phyloP scores from a whole-genome alignment of 2,113 vertebrate genomes.

The Callospermophilus lateralis region DNA sequence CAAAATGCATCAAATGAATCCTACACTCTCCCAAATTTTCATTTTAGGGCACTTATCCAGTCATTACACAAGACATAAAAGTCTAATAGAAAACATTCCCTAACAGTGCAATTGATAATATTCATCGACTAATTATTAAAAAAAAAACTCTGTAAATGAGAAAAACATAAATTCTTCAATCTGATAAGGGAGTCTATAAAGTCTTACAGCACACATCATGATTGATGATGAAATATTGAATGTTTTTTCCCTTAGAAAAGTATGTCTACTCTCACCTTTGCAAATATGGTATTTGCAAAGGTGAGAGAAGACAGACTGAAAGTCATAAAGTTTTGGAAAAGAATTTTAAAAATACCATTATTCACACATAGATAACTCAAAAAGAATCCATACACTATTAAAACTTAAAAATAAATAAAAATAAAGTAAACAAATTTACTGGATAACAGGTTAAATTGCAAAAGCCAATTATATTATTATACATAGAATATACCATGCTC shows the following conservation, averaged over 20 bases:
- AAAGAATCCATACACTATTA: not conserved
- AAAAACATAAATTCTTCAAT: not conserved
- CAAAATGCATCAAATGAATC: not conserved
- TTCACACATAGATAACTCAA: not conserved
- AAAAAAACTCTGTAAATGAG: not conserved
- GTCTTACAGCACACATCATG: not conserved
- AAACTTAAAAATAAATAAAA: not conserved
- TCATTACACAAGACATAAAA: not conserved
- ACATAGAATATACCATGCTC: not conserved
- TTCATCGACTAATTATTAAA: not conserved
- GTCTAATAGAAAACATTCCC: not conserved
- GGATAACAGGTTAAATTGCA: not conserved
- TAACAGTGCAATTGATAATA: not conserved
- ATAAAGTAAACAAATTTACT: not conserved
- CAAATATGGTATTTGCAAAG: not conserved
- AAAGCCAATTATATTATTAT: not conserved
- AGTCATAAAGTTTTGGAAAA: not conserved
- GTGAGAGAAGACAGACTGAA: not conserved
- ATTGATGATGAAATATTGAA: not conserved
- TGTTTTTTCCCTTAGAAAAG: not conserved
- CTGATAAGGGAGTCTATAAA: not conserved
- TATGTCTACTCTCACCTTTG: not conserved
- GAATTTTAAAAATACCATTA: not conserved
- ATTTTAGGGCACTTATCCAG: not conserved
- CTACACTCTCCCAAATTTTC: not conserved